These are phyloP conservation scores for Rhincodon typus DNA, from an alignment of 2,797 vertebrate species.

Conservation along the genomic window DNA sequence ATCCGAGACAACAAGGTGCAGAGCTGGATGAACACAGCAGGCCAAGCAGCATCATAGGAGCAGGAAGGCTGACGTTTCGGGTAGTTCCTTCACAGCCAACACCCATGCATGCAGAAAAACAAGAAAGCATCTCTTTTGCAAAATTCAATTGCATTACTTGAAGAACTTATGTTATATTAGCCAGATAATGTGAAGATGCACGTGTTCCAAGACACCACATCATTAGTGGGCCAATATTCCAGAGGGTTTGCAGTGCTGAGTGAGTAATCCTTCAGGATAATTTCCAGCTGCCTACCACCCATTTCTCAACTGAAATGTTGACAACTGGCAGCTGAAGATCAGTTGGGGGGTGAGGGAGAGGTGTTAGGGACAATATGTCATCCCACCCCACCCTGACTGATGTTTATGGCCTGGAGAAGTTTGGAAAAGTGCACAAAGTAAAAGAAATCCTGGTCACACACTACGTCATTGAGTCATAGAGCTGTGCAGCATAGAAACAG, in stretches of 20 bases:
- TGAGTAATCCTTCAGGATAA: neutral
- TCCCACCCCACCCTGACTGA: too few species aligned
- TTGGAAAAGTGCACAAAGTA: neutral
- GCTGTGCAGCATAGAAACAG: too few species aligned
- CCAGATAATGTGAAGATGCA: neutral
- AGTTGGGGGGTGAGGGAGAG: neutral
- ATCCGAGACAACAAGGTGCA: too few species aligned
- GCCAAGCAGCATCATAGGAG: too few species aligned
- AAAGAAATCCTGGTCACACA: neutral
- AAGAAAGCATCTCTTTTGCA: neutral
- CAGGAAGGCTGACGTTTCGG: too few species aligned
- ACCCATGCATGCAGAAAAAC: neutral
- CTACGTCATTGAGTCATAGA: too few species aligned
- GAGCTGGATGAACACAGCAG: too few species aligned
- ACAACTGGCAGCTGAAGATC: neutral
- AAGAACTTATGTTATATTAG: neutral
- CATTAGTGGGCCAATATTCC: neutral
- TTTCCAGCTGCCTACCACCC: neutral
- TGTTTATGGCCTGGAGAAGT: neutral
- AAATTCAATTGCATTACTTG: neutral
- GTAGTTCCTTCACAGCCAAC: neutral
- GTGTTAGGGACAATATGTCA: too few species aligned
- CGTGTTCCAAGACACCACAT: neutral
- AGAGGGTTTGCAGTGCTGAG: neutral
- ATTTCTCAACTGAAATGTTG: neutral